Evolutionary conservation across 1,140 invertebrate genomes (phyloP).

Genomic region (Tetramorium parvispinum): DNA sequence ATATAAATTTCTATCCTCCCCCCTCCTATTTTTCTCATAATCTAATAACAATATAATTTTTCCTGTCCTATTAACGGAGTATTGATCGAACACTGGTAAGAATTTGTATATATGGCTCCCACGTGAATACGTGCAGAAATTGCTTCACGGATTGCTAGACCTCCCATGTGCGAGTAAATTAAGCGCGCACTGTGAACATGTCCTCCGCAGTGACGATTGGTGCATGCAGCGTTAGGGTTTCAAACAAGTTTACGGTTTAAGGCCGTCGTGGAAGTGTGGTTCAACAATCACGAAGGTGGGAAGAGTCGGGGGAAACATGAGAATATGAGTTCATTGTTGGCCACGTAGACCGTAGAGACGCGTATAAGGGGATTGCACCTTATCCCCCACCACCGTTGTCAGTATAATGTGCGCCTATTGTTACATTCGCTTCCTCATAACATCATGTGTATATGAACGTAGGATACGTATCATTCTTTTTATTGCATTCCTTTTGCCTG

Average conservation of each 20-base stretch:
- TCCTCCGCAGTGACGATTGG: constrained; percentile 54
- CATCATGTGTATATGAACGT: constrained; percentile 62
- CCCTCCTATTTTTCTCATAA: neutral
- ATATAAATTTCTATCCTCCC: neutral
- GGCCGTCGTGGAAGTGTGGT: constrained; percentile 53
- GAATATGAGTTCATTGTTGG: constrained; percentile 75
- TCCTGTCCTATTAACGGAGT: neutral
- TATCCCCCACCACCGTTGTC: constrained; percentile 54
- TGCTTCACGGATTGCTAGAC: constrained; percentile 49
- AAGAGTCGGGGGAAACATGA: constrained; percentile 69
- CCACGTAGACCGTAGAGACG: constrained; percentile 33
- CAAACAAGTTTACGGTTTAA: constrained; percentile 49
- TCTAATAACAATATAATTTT: constrained; percentile 4
- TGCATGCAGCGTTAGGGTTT: constrained; percentile 34
- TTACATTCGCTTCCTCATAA: constrained; percentile 70
- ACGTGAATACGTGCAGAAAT: constrained; percentile 37
- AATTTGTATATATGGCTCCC: constrained; percentile 19
- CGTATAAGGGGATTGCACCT: constrained; percentile 68
- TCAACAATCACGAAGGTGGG: constrained; percentile 69
- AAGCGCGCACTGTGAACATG: constrained; percentile 36
- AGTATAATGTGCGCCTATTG: constrained; percentile 70
- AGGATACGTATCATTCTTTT: constrained; percentile 66
- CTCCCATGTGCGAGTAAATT: constrained; percentile 38
- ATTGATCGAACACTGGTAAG: constrained; percentile 26
- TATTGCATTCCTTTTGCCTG: constrained; percentile 52